Percentiles rank a stretch among this genome's conserved stretches.
phyloP scores from a whole-genome alignment of 2,888 invertebrate species.

The Julus scanicus region DNA sequence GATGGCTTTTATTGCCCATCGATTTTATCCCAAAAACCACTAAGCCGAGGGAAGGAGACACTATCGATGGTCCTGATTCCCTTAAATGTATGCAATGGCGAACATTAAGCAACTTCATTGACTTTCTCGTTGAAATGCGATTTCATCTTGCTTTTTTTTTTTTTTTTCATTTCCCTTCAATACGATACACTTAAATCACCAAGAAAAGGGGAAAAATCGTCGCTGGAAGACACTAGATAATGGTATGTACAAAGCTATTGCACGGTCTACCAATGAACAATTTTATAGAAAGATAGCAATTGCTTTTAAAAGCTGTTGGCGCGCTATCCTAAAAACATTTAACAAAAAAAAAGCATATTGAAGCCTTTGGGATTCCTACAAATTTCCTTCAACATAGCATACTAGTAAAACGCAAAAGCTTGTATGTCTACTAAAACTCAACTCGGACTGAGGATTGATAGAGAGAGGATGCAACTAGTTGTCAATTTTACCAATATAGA shows the following conservation, averaged over 20 bases:
- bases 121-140: neutral
- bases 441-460: neutral
- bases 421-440: neutral
- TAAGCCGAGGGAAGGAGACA: conserved; percentile 20
- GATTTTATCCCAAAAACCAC: conserved; percentile 13
- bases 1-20: neutral
- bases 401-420: neutral
- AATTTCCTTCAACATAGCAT: neutral
- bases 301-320: neutral
- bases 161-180: neutral
- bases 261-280: neutral
- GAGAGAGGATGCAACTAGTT: conserved; percentile 13
- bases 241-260: conserved; percentile 10
- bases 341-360: neutral
- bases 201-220: conserved; percentile 21
- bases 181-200: neutral
- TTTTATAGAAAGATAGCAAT: conserved; percentile 4
- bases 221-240: neutral
- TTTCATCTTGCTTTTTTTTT: neutral
- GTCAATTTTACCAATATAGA: conserved; percentile 13
- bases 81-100: neutral
- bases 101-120: neutral
- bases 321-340: neutral
- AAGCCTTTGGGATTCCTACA: neutral
- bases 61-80: neutral